Evolutionary conservation across 1,140 invertebrate species (phyloP).

Genomic region (Penaeus indicus): DNA sequence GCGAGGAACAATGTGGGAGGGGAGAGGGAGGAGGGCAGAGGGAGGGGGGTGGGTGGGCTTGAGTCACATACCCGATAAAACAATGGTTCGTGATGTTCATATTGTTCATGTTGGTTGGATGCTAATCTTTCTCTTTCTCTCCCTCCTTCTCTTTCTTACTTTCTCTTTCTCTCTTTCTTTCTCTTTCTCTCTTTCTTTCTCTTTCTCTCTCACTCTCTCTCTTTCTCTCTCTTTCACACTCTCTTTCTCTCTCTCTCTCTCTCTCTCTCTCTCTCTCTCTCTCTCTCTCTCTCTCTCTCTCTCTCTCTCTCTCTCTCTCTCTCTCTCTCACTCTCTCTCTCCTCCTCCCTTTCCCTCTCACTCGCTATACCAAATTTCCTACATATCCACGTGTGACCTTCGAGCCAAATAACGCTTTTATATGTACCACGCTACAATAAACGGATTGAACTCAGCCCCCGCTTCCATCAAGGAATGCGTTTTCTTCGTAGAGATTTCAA

Average conservation of each 20-base stretch:
- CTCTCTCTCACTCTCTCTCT: background rate
- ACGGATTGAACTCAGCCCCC: no score
- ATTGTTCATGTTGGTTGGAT: background rate
- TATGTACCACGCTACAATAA: no score
- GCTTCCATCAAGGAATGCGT: no score
- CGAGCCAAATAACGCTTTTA: no score
- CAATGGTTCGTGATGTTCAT: no score
- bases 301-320: constrained; percentile 9
- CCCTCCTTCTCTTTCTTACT: background rate
- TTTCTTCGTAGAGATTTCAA: no score
- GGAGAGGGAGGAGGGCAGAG: background rate
- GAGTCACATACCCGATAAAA: background rate
- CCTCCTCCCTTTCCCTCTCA: background rate
- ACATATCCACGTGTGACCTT: background rate
- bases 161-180: background rate
- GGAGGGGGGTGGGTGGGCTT: background rate
- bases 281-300: background rate
- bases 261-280: background rate
- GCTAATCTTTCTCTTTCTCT: constrained; percentile 4
- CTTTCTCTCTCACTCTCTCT: background rate
- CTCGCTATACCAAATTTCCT: constrained; percentile 12
- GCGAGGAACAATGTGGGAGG: background rate
- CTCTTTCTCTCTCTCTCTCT: background rate
- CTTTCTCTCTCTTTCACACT: constrained; percentile 1
- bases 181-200: constrained; percentile 9